Evolutionary conservation across 2,888 invertebrate genomes (phyloP).

Genomic region (Abrostola triplasia): DNA sequence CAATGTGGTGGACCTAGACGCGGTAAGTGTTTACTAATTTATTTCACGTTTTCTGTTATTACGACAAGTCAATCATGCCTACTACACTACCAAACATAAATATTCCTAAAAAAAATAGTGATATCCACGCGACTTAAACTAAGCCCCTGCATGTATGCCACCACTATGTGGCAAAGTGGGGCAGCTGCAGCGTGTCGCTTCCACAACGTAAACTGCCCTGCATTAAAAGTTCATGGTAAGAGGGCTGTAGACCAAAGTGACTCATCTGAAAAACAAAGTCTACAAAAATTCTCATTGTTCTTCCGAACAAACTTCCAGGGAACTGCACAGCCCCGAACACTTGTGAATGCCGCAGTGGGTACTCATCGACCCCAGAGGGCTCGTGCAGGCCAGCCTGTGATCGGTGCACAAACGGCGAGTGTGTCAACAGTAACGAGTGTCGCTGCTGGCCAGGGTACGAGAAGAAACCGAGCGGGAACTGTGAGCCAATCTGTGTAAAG

Average conservation of each 20-base stretch:
- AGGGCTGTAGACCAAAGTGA: neutral
- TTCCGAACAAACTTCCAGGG: constrained; percentile 51
- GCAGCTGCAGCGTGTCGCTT: too few species aligned
- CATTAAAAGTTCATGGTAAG: too few species aligned
- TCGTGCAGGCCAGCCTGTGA: constrained; percentile 75
- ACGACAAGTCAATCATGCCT: neutral
- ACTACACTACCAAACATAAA: neutral
- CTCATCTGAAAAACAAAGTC: neutral
- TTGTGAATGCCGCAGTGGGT: constrained; percentile 89
- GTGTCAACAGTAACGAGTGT: constrained; percentile 87
- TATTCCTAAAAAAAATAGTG: neutral
- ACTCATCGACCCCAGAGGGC: constrained; percentile 74
- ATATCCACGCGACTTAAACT: too few species aligned
- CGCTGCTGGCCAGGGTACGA: constrained; percentile 76
- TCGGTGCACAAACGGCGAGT: constrained; percentile 52
- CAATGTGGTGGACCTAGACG: constrained; percentile 79
- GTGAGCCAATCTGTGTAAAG: constrained; percentile 51
- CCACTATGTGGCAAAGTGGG: neutral
- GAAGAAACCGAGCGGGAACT: constrained; percentile 63
- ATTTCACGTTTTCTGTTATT: neutral
- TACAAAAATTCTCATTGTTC: neutral
- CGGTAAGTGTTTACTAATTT: constrained; percentile 65
- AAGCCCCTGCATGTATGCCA: too few species aligned
- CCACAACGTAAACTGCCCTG: too few species aligned
- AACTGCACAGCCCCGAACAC: constrained; percentile 87